Conservation (phyloP, 2,113 vertebrate genomes). For the Tragulus kanchil region DNA sequence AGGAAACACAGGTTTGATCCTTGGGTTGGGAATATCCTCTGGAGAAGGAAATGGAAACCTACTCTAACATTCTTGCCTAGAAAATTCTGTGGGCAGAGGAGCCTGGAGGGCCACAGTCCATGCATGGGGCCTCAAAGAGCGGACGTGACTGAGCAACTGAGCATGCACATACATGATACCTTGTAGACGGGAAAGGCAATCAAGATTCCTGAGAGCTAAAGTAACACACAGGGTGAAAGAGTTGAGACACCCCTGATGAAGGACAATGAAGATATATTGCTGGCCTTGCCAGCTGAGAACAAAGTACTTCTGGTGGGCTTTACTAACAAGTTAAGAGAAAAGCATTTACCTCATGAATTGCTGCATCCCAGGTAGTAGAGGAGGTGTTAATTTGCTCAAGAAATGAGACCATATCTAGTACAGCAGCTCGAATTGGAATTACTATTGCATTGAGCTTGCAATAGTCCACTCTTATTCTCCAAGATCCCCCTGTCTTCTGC, state of each 20-base stretch:
- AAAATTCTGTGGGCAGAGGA: background rate
- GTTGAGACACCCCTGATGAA: background rate
- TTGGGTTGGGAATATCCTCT: background rate
- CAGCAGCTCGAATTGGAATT: background rate
- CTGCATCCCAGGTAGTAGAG: background rate
- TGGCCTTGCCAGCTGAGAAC: background rate
- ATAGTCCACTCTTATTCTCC: background rate
- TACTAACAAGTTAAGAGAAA: background rate
- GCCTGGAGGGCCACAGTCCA: accelerated
- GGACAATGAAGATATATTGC: background rate
- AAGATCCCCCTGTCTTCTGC: background rate
- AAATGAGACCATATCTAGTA: background rate
- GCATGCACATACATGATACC: accelerated
- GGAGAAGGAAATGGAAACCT: background rate
- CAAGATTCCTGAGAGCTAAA: background rate
- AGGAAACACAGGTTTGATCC: background rate
- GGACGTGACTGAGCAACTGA: background rate
- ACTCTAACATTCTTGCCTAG: background rate
- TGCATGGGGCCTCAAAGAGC: background rate
- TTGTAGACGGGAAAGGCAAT: background rate
- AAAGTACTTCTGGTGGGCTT: background rate
- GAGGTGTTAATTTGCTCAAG: background rate
- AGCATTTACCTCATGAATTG: background rate
- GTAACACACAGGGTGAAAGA: background rate
- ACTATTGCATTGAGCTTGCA: background rate